phyloP scores from a whole-genome alignment of 2,113 vertebrate species.

The Athene cunicularia region DNA sequence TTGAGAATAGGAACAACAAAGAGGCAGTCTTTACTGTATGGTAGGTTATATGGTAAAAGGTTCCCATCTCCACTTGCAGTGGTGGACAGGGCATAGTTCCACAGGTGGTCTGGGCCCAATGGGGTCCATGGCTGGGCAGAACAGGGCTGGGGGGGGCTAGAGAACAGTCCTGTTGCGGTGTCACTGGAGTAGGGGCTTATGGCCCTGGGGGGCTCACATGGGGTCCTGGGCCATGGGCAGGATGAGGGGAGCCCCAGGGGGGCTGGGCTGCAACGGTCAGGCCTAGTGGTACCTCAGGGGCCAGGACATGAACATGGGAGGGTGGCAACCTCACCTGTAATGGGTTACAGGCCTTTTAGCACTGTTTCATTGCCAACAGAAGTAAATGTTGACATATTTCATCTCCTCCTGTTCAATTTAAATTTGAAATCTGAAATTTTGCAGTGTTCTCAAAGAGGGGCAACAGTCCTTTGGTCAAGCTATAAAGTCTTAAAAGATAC shows the following conservation, averaged over 20 bases:
- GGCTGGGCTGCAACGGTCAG: neutral
- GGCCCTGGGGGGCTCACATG: too few relatives aligned
- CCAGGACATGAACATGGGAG: neutral
- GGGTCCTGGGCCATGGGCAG: neutral
- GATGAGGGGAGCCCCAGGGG: accelerated
- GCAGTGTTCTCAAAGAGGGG: neutral
- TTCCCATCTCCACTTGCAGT: neutral
- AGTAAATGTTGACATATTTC: neutral
- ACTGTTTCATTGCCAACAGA: neutral
- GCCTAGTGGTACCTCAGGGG: too few relatives aligned
- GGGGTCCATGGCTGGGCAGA: too few relatives aligned
- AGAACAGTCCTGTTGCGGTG: accelerated
- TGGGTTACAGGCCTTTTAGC: neutral
- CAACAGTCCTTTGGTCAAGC: neutral
- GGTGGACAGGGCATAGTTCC: neutral
- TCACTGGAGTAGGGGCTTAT: neutral
- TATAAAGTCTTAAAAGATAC: neutral
- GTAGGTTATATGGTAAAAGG: neutral
- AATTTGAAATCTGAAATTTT: neutral
- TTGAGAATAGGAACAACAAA: neutral
- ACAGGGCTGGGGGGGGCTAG: neutral
- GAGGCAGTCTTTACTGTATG: neutral
- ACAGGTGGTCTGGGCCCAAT: too few relatives aligned
- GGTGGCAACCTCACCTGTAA: neutral
- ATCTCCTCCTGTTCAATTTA: neutral